These are phyloP conservation scores for Andrena bucephala DNA, from an alignment of 2,888 invertebrate genomes.

Conservation along the genomic window DNA sequence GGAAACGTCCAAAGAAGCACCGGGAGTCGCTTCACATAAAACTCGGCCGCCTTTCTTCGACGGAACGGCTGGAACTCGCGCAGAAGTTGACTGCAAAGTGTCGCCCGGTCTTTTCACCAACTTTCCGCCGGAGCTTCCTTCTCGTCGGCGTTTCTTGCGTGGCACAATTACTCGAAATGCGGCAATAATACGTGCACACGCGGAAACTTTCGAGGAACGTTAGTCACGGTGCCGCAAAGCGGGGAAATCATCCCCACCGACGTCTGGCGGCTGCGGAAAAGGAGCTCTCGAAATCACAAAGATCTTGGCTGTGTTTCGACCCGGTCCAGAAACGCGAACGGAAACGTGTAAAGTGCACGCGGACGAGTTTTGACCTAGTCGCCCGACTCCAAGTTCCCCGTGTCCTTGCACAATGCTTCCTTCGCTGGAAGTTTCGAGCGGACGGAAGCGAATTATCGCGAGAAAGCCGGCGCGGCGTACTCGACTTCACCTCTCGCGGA, in stretches of 20 bases:
- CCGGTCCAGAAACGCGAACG: slow-evolving; percentile 35
- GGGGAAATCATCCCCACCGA: slow-evolving; percentile 17
- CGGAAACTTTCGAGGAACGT: slow-evolving; percentile 48
- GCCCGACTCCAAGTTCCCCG: slow-evolving; percentile 32
- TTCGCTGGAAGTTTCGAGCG: slow-evolving; percentile 60
- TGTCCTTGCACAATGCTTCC: slow-evolving; percentile 49
- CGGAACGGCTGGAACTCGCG: not conserved
- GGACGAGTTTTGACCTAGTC: slow-evolving; percentile 41
- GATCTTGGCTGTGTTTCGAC: not conserved
- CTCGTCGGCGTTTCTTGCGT: slow-evolving; percentile 28
- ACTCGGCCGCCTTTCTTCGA: not conserved
- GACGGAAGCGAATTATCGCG: slow-evolving; percentile 66
- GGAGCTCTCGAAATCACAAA: slow-evolving; percentile 35
- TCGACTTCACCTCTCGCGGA: slow-evolving; percentile 42
- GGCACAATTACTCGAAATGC: slow-evolving; percentile 50
- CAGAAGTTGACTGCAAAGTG: not conserved
- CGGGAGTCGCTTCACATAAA: not conserved
- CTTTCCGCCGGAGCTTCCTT: slow-evolving; percentile 29
- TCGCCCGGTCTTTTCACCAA: not conserved
- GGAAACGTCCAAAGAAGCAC: slow-evolving; percentile 17
- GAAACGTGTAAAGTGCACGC: slow-evolving; percentile 50
- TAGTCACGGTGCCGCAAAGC: slow-evolving; percentile 20
- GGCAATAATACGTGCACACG: slow-evolving; percentile 10
- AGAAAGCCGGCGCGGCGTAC: slow-evolving; percentile 33
- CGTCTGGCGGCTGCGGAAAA: slow-evolving; percentile 35